Evolutionary conservation across 1,140 invertebrate species (phyloP).

Genomic region (Odontomachus brunneus): DNA sequence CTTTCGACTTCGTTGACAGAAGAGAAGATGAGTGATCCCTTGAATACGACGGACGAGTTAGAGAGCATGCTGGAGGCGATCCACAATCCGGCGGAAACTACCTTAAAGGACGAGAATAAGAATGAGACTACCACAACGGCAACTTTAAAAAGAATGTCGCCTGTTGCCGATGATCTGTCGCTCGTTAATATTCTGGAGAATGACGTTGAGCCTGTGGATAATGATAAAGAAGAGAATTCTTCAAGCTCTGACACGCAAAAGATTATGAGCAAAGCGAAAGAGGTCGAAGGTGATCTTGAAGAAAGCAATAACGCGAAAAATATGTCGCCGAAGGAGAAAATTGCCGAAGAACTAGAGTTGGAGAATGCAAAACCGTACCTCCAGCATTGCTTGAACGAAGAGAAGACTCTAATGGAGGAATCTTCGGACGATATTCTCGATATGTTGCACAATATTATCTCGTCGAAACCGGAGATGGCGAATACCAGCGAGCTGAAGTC

Average conservation of each 20-base stretch:
- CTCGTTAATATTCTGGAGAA: constrained; percentile 84
- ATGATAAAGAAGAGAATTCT: constrained; percentile 70
- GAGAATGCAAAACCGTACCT: constrained; percentile 71
- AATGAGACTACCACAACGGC: constrained; percentile 68
- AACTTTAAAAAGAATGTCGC: constrained; percentile 81
- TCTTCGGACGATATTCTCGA: constrained; percentile 89
- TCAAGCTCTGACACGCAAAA: constrained; percentile 69
- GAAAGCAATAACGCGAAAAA: constrained; percentile 31
- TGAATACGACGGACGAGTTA: constrained; percentile 83
- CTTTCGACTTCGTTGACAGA: constrained; percentile 23
- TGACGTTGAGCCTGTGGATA: constrained; percentile 78
- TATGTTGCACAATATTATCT: constrained; percentile 89
- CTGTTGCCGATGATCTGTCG: constrained; percentile 82
- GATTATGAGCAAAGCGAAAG: constrained; percentile 69
- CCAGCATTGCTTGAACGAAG: constrained; percentile 65
- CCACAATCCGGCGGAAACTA: constrained; percentile 82
- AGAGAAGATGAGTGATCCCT: constrained; percentile 76
- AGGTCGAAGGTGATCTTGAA: constrained; percentile 60
- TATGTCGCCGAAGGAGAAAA: constrained; percentile 58
- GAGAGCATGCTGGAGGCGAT: constrained; percentile 85
- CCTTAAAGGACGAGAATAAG: constrained; percentile 77
- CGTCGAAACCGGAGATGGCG: constrained; percentile 84
- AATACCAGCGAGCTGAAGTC: constrained; percentile 78
- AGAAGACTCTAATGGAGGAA: constrained; percentile 83
- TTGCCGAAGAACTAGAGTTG: constrained; percentile 63